phyloP scores from a whole-genome alignment of 2,888 invertebrate genomes.

The Nephrotoma flavescens region DNA sequence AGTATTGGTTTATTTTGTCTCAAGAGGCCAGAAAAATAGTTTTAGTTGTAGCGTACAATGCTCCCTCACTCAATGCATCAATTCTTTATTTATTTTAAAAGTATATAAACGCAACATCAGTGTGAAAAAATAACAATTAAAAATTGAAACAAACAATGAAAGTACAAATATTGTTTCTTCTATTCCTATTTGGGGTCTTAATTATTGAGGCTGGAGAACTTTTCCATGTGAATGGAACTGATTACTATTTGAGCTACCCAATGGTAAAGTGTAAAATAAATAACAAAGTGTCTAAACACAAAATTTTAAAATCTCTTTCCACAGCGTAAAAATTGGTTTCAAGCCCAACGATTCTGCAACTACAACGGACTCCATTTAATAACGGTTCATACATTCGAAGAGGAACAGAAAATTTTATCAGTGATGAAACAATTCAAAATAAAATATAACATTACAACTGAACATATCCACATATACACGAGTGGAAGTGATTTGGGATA shows the following conservation, averaged over 20 bases:
- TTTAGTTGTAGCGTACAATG: no score
- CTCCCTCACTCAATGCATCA: no score
- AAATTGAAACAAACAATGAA: background rate
- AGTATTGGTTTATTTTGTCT: no score
- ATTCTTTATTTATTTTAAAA: no score
- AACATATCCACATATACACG: background rate
- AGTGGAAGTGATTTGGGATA: background rate
- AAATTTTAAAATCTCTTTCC: background rate
- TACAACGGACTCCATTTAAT: background rate
- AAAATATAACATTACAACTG: background rate
- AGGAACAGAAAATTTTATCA: background rate
- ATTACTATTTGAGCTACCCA: background rate
- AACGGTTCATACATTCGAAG: background rate
- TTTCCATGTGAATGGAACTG: background rate
- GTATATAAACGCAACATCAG: no score
- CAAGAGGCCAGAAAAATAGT: no score
- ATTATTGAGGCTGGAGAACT: background rate
- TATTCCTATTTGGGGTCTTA: background rate
- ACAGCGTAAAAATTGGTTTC: background rate
- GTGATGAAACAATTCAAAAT: background rate
- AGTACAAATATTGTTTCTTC: background rate
- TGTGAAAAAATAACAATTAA: no score
- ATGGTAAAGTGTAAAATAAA: background rate
- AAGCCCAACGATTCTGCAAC: background rate
- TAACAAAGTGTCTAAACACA: background rate